These are phyloP conservation scores for Iselma pallidipennis DNA, from an alignment of 2,888 invertebrate genomes.

Conservation along the genomic window DNA sequence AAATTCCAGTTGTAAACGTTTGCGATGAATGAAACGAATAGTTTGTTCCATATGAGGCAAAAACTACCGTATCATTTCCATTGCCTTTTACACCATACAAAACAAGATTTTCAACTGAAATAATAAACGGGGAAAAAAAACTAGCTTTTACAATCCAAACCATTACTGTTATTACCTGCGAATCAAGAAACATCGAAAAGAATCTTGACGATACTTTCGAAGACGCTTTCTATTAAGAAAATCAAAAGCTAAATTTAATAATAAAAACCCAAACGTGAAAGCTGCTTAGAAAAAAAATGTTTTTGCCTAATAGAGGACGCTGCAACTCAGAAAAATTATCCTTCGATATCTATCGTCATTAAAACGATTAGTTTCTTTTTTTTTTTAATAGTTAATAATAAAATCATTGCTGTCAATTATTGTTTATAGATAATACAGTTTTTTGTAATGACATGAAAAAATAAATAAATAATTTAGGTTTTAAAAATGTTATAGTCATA, in stretches of 20 bases:
- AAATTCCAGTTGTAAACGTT: background rate
- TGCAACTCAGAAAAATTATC: no score
- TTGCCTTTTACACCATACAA: constrained; percentile 2
- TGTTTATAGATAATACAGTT: no score
- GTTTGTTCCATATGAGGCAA: constrained; percentile 7
- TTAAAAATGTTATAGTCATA: background rate
- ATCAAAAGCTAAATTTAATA: background rate
- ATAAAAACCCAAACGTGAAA: background rate
- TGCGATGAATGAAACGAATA: background rate
- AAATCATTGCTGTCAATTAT: no score
- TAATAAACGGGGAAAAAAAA: background rate
- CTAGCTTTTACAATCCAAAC: background rate
- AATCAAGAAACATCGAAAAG: background rate
- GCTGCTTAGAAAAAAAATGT: no score
- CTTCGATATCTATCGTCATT: background rate
- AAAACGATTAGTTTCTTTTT: background rate
- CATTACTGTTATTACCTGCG: constrained; percentile 9
- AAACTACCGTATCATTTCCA: constrained; percentile 4
- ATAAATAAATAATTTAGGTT: constrained; percentile 12
- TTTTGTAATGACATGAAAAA: background rate
- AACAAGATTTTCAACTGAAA: background rate
- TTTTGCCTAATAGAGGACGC: no score
- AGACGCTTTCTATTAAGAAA: background rate
- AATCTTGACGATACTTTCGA: background rate
- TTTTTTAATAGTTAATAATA: no score